Base-by-base conservation (phyloP, 2,113 vertebrate species). In the Corvus moneduloides region DNA sequence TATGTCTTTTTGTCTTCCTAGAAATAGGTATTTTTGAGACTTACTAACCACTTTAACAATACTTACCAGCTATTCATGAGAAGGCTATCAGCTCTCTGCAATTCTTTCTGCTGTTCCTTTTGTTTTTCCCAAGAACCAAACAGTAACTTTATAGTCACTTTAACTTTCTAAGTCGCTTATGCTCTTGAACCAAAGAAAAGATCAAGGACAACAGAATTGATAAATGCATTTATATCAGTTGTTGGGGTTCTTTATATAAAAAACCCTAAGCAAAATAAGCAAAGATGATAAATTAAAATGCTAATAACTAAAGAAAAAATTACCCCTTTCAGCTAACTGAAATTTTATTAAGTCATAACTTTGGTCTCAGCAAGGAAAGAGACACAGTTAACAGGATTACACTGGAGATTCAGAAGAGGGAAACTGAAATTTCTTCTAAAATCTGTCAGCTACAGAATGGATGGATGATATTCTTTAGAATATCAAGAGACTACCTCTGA, bases 211-310 rank as follows among this genome's bases (percentile, higher is more conserved):
- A 92, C 35, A 66, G 41, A 89, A 91, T 1, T 21, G 17, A 61
- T 28, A 84, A 61, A 64, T 4, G 3, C 7, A 44, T 56, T 82
- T 83, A 16, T 24, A 64, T n/a, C 13, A 28, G 16, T 30, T 51
- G 3, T 32, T 0, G 0, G 6, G 0, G 2, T 2, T 61, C 52
- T 43, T 55, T 5, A 41, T 24, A 46, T 23, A 10, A 87, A 84
- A 84, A 79, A 46, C 2, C 1, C 4, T 59, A 43, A 8, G 32
- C 17, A 69, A 89, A 91, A 48, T 58, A 75, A 86, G 18, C 0
- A 2, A 84, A 85, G 23, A 68, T 1, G 2, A 56, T 24, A 73
- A 78, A 78, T 28, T 2, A 39, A 89, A 84, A 6, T 55, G 7
- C 4, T 2, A 55, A 39, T 9, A 81, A 55, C 19, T 66, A 46